Evolutionary conservation across 2,797 vertebrate species (phyloP), one percentile per base, ranked within the genome.

Genomic region (Rhincodon typus): DNA sequence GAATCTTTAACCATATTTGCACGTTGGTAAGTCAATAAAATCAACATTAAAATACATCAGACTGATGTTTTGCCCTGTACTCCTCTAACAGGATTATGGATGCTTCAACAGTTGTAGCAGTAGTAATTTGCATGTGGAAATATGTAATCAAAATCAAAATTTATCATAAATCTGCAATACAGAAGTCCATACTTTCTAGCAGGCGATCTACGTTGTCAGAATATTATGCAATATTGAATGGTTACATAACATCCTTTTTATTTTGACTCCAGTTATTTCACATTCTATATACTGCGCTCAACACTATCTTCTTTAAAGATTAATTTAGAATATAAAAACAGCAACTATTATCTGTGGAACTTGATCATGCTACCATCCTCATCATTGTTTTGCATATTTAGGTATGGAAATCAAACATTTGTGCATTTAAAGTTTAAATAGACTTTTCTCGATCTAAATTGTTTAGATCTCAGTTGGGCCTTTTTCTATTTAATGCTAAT

Each of bases 231-330:
- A 57, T 57, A 74, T 94, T 91, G 67, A 94, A 34, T 34, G 69
- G 94, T 74, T 94, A 53, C 94, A 77, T 53, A 95, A 95, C 13
- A 69, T 95, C 50, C 27, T 77, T 95, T 95, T 95, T 95, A n/a
- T 50, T 77, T n/a, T 77, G 46, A 53, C 70, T 95, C 70, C 38
- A 72, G 70, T 95, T 77, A 77, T 50, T 94, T 74, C 70, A 74
- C 25, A 94, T 95, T 95, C 23, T 94, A 72, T 30, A 94, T 72
- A 94, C 25, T 30, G 93, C 50, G 70, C 23, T 42, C 91, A 94
- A 42, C 66, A 70, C n/a, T 94, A 42, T 67, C 25, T 70, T 46
- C 66, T 50, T 46, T 72, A 72, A 27, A 70, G 69, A 46, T 94
- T 38, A 72, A 62, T 70, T 70, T 42, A 72, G 93, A 94, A 46